Conservation (phyloP, 1,140 invertebrate species). For the Sinonovacula constricta region DNA sequence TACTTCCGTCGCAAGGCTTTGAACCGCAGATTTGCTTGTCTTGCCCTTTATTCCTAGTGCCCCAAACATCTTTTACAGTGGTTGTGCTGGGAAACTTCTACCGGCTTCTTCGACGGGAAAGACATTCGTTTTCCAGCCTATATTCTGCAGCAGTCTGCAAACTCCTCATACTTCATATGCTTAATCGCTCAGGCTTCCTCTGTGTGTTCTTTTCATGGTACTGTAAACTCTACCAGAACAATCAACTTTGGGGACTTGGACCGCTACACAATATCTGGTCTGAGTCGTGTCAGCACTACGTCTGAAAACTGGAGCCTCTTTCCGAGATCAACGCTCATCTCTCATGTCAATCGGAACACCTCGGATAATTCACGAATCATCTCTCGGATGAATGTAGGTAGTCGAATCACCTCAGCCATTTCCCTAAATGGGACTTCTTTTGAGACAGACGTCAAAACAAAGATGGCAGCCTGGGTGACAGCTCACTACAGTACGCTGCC, state of each 20-base stretch:
- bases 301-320: conserved; percentile 8
- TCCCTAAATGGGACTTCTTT: too few relatives aligned
- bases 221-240: too few relatives aligned
- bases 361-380: too few relatives aligned
- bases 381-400: too few relatives aligned
- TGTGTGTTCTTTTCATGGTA: conserved; percentile 8
- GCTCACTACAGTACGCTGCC: too few relatives aligned
- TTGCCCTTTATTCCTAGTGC: conserved; percentile 2
- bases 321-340: conserved; percentile 17
- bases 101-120: conserved; percentile 37
- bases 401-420: too few relatives aligned
- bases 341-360: too few relatives aligned
- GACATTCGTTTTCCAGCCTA: conserved; percentile 35
- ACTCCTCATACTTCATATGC: background rate
- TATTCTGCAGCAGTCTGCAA: conserved; percentile 9
- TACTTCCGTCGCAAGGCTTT: background rate
- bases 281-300: conserved; percentile 9
- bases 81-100: conserved; percentile 37
- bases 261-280: conserved; percentile 38
- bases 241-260: background rate
- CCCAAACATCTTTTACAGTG: conserved; percentile 8
- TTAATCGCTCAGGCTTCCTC: conserved; percentile 12
- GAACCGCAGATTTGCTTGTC: background rate
- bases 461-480: too few relatives aligned
- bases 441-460: too few relatives aligned